Evolutionary conservation across 2,888 invertebrate genomes (phyloP).

Genomic region (Pachliopta kotzebuea): DNA sequence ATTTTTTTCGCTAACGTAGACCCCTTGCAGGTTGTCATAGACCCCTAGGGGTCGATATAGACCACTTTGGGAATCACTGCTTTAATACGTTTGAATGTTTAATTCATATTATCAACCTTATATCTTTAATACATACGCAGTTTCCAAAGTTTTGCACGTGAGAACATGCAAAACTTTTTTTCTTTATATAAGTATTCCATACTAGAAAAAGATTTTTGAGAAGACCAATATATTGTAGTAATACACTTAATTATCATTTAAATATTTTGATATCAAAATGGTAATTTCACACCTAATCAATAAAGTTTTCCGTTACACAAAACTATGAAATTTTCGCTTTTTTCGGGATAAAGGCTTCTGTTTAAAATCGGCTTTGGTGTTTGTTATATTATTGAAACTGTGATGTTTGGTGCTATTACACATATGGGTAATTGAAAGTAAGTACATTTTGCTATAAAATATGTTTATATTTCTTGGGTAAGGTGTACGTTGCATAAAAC

Average conservation of each 20-base stretch:
- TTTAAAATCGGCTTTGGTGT: constrained; percentile 50
- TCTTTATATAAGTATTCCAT: too few relatives aligned
- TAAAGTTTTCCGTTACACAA: constrained; percentile 44
- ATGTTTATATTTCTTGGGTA: constrained; percentile 27
- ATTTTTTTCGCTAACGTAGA: too few relatives aligned
- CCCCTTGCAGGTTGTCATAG: too few relatives aligned
- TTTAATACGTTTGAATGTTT: too few relatives aligned
- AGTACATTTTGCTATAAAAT: constrained; percentile 56
- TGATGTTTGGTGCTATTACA: constrained; percentile 48
- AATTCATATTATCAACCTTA: too few relatives aligned
- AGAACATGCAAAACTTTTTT: too few relatives aligned
- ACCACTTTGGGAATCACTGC: too few relatives aligned
- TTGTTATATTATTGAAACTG: constrained; percentile 39
- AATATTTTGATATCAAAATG: neutral
- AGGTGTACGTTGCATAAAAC: constrained; percentile 13
- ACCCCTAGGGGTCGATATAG: too few relatives aligned
- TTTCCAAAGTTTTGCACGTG: too few relatives aligned
- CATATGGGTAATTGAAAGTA: constrained; percentile 47
- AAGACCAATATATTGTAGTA: too few relatives aligned
- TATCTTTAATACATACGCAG: too few relatives aligned
- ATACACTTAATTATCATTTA: neutral
- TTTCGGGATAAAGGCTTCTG: constrained; percentile 44
- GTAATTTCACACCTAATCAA: constrained; percentile 14
- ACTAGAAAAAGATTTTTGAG: too few relatives aligned
- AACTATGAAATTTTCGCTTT: constrained; percentile 53